Evolutionary conservation across 1,140 invertebrate species (phyloP).

Genomic region (Atopsyche davidsoni): DNA sequence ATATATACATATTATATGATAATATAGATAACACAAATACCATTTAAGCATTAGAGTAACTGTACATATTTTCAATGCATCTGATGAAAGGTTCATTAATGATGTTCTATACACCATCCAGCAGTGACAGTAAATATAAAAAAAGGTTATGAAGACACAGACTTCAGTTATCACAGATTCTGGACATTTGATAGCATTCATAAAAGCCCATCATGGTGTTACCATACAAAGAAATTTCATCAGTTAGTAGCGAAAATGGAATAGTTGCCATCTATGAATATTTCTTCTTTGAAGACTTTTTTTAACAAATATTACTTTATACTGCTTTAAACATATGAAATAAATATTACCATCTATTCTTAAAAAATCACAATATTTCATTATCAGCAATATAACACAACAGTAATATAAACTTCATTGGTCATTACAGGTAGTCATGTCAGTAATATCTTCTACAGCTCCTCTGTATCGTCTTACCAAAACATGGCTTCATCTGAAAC

Average conservation of each 20-base stretch:
- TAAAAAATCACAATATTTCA: constrained; percentile 21
- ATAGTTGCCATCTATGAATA: constrained; percentile 8
- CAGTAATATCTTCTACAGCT: constrained; percentile 4
- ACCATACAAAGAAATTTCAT: constrained; percentile 6
- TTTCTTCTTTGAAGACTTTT: constrained; percentile 14
- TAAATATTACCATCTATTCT: constrained; percentile 20
- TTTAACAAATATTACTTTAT: constrained; percentile 5
- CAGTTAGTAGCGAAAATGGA: constrained; percentile 3
- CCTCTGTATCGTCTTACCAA: neutral
- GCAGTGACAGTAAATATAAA: constrained; percentile 8
- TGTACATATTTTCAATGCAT: neutral
- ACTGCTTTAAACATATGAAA: constrained; percentile 11
- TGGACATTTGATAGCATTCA: constrained; percentile 8
- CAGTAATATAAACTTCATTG: constrained; percentile 12
- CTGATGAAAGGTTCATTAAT: neutral
- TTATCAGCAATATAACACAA: constrained; percentile 7
- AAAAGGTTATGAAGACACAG: constrained; percentile 9
- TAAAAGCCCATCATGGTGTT: neutral
- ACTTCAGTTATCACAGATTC: constrained; percentile 20
- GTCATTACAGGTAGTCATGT: constrained; percentile 14
- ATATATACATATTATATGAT: neutral
- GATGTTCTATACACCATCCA: neutral
- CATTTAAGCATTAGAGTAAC: neutral
- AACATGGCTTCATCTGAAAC: constrained; percentile 10
- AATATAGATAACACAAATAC: neutral